Evolutionary conservation across 2,888 invertebrate species (phyloP).

Genomic region (Stegophylla sp.): DNA sequence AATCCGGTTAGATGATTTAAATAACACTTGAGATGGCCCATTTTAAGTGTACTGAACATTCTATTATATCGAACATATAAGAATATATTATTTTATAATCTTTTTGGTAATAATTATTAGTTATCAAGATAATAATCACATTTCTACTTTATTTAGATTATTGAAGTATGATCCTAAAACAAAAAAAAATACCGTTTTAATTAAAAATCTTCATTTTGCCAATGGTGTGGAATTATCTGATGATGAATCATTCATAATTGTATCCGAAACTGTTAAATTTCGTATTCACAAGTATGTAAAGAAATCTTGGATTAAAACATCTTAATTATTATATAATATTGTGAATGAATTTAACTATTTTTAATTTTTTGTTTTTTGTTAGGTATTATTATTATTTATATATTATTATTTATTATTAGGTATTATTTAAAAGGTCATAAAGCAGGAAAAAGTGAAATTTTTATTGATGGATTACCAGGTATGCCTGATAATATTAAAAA

Average conservation of each 20-base stretch:
- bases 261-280: conserved; percentile 74
- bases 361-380: conserved; percentile 58
- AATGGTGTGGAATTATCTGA: conserved; percentile 86
- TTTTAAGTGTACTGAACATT: too few species aligned
- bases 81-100: too few species aligned
- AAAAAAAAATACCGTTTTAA: conserved; percentile 77
- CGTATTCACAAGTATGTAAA: conserved; percentile 71
- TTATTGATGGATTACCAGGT: conserved; percentile 82
- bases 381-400: conserved; percentile 74
- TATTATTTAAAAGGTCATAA: conserved; percentile 83
- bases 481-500: conserved; percentile 70
- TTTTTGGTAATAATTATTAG: too few species aligned
- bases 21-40: too few species aligned
- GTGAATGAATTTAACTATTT: not conserved
- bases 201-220: conserved; percentile 81
- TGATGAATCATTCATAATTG: conserved; percentile 81
- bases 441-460: conserved; percentile 79
- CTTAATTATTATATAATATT: not conserved
- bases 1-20: too few species aligned
- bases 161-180: conserved; percentile 80
- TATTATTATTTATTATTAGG: conserved; percentile 63
- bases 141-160: conserved; percentile 69
- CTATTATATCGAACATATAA: too few species aligned
- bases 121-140: too few species aligned
- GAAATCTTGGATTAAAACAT: not conserved